Conservation (phyloP, 64 coral and sea anemone genomes). For the Trachythela sp. region DNA sequence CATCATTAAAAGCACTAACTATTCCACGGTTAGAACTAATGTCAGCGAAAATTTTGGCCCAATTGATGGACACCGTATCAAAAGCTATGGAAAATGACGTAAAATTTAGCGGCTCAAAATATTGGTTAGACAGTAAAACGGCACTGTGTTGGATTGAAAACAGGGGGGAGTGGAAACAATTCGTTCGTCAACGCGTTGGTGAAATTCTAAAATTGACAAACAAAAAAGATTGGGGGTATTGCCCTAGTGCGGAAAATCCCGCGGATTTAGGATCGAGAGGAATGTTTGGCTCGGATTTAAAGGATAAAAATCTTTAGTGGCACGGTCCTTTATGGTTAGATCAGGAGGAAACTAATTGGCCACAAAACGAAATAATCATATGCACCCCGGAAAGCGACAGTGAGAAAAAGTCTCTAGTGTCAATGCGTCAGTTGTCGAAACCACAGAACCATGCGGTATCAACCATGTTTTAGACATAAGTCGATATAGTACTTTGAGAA, state of each 20-base stretch:
- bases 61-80: background rate
- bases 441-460: background rate
- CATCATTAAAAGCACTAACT: background rate
- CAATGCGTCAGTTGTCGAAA: background rate
- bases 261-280: slow-evolving; percentile 33
- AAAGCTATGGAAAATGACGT: background rate
- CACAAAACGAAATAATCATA: background rate
- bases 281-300: background rate
- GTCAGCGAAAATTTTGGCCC: background rate
- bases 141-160: background rate
- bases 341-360: background rate
- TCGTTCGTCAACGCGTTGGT: background rate
- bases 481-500: background rate
- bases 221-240: slow-evolving; percentile 40
- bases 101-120: background rate
- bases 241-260: background rate
- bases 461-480: background rate
- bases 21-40: background rate
- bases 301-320: slow-evolving; percentile 23
- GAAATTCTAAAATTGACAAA: background rate
- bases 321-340: background rate
- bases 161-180: background rate
- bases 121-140: slow-evolving; percentile 21
- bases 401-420: background rate
- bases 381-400: background rate